Base-by-base conservation (phyloP, 1,140 invertebrate genomes). In the Achroia grisella region DNA sequence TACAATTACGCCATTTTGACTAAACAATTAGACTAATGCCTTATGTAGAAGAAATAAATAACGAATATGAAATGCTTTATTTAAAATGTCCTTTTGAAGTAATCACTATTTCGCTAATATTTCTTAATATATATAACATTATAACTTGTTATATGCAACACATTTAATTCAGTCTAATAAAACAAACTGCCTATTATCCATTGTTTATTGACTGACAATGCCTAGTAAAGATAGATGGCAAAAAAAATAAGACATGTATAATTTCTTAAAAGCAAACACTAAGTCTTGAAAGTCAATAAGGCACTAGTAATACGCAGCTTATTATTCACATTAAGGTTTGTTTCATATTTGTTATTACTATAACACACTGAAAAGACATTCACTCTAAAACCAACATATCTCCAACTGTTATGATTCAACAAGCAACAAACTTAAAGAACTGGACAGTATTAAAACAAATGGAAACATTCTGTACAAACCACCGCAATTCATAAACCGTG, bases 31-130 rank as follows among this genome's bases (percentile, higher is more conserved):
- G 53, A 74, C 71, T 79, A 80, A 80, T 70, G 66, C 71, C 72
- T 77, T 78, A 78, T 78, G 65, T 74, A 78, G 61, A 76, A 71
- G 68, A 72, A 80, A 83, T 83, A 83, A 83, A 80, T 83, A 80
- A 83, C 76, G 70, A 82, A 80, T 82, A 82, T 82, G 75, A 82
- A 82, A 83, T 78, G 74, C 71, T 76, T 69, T 56, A 70, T 77
- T 77, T 63, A 76, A 79, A 75, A 75, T 77, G 71, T 73, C 59
- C 59, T 68, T 82, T 79, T 68, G 60, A 75, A 74, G 61, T 71
- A 74, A 71, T 71, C 57, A 48, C 65, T 74, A 70, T 63, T 62
- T 71, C 57, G 49, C 65, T 74, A 70, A 64, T 62, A 72, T 69
- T 60, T 72, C 69, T 70, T 73, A 76, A 76, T 37, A 75, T 48